Evolutionary conservation across 2,888 invertebrate species (phyloP), one percentile per base, ranked within the genome.

Genomic region (Drosophila macrospina): DNA sequence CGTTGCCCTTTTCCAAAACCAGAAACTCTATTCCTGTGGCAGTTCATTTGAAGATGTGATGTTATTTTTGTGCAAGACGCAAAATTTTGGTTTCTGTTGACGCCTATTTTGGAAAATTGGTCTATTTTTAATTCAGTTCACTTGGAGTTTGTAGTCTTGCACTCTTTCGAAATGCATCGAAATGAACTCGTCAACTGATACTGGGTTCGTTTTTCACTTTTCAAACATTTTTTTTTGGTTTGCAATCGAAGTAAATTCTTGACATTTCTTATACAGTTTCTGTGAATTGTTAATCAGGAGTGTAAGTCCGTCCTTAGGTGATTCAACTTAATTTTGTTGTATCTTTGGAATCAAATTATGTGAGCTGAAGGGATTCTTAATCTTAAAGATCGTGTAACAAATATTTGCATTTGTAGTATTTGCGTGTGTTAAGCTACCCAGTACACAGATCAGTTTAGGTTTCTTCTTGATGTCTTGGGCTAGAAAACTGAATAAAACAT

Each of bases 1-100:
- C 82, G 69, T 80, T 82, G 86, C 72, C 84, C 82, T 84, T 80
- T 74, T 69, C 63, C 45, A 64, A 69, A 82, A 85, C 30, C 61
- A 78, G 70, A 75, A 77, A 77, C 79, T 76, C 72, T 42, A 45
- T 45, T 59, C 47, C 62, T 48, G 54, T 30, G 47, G 7, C 57
- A 62, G 39, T 26, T n/a, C 34, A 42, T 55, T 39, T 42, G 41
- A 36, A 52, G 51, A 56, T 67, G 36, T 56, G 55, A 63, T 63
- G 59, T 78, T 87, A 83, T 83, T 83, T 86, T 86, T 69, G 75
- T 72, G 16, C 37, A 56, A 74, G 69, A 39, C 74, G 65, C 84
- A 55, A 82, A 80, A 69, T 66, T 72, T 60, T 63, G 34, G 56
- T 48, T 51, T 59, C 60, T 63, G 42, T 47, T 67, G 55, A 57